Evolutionary conservation across 2,888 invertebrate genomes (phyloP), one percentile per base, ranked within the genome.

Genomic region (Silvanus unidentatus): DNA sequence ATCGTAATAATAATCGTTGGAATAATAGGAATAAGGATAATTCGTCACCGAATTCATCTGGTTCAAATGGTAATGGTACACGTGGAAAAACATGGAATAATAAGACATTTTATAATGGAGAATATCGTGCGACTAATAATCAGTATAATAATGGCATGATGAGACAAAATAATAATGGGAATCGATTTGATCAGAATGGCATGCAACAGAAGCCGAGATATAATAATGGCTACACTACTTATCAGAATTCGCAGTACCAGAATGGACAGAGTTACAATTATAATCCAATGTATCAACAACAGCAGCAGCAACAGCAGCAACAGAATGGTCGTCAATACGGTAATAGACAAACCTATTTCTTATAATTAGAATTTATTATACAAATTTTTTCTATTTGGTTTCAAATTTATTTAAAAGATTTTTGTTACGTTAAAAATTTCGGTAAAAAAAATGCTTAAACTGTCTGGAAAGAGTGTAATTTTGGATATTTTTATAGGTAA

Each of bases 151-250:
- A 78, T 51, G 63, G 59, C 8, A 63, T 58, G 48, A 76, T 74
- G 42, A 63, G 68, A 49, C 75, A 76, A 14, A 77, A 79, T 44
- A 76, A 75, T 16, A 76, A 75, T 68, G 75, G 77, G 3, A 22
- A 22, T 22, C n/a, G 32, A 12, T 11, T 11, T 9, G 32, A 32
- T 32, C 3, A 5, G 6, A 76, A 75, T 16, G 76, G 75, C 68
- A 75, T 77, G 49, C 75, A 76, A 14, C 77, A 78, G 60, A 79
- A 78, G 14, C 80, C 78, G 54, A 80, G 77, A 39, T 82, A 79
- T 56, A 77, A 80, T 44, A 76, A 75, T 16, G 76, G 75, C 3
- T 9, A 12, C 57, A 46, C 38, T 47, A 47, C 52, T n/a, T 78
- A 79, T 57, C 79, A 77, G 56, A 77, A 75, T 47, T 76, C 76